Evolutionary conservation across 2,113 vertebrate genomes (phyloP).

Genomic region (Dicentrarchus labrax): DNA sequence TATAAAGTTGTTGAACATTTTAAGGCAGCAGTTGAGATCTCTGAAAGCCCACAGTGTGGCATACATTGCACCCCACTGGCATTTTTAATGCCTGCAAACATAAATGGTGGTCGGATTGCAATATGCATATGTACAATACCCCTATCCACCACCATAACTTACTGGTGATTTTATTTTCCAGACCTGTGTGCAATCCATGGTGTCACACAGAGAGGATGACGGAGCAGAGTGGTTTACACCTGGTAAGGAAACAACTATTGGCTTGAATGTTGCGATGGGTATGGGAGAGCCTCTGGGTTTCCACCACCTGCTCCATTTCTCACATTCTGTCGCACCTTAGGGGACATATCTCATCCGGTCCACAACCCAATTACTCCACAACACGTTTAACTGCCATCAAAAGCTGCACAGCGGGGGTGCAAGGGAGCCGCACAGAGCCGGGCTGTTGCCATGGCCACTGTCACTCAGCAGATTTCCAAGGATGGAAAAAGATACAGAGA

Average conservation of each 20-base stretch:
- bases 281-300: conserved; percentile 72
- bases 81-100: too few species aligned
- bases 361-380: conserved; percentile 80
- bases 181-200: conserved; percentile 30
- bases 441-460: conserved; percentile 83
- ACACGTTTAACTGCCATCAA: conserved; percentile 80
- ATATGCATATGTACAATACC: neutral
- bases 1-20: neutral
- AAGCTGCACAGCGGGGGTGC: conserved; percentile 70
- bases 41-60: neutral
- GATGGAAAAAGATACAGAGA: conserved; percentile 55
- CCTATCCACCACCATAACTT: neutral
- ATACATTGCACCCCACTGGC: neutral
- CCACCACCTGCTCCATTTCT: conserved; percentile 80
- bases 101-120: neutral
- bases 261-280: conserved; percentile 39
- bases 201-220: conserved; percentile 55
- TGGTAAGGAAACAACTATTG: conserved; percentile 57
- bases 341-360: conserved; percentile 77
- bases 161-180: conserved; percentile 14
- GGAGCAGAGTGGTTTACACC: conserved; percentile 57
- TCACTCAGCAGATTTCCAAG: conserved; percentile 81
- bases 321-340: conserved; percentile 83
- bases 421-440: conserved; percentile 60
- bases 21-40: neutral